phyloP scores from a whole-genome alignment of 2,888 invertebrate genomes.

The Cylloceria caligata region DNA sequence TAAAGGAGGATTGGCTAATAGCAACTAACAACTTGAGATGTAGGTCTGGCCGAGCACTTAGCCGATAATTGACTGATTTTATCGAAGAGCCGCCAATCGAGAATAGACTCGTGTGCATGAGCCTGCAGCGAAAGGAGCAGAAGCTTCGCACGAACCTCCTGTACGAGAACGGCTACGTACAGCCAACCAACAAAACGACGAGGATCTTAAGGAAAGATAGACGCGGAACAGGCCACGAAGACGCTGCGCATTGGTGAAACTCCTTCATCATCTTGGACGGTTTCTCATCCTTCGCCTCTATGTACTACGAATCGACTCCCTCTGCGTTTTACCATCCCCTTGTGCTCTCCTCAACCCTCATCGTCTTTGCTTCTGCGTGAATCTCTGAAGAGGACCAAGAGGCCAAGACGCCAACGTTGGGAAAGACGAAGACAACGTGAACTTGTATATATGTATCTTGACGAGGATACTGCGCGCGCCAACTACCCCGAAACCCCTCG shows the following conservation, averaged over 20 bases:
- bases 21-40: conserved; percentile 74
- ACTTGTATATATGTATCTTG: conserved; percentile 4
- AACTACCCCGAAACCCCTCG: conserved; percentile 26
- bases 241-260: conserved; percentile 58
- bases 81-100: conserved; percentile 79
- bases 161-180: conserved; percentile 14
- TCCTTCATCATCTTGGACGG: conserved; percentile 49
- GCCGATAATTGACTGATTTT: conserved; percentile 84
- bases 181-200: conserved; percentile 15
- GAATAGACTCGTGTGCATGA: conserved; percentile 66
- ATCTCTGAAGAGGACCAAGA: conserved; percentile 55
- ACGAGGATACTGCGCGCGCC: conserved; percentile 56
- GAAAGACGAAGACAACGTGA: conserved; percentile 26
- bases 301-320: conserved; percentile 7
- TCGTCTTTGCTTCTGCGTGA: conserved; percentile 49
- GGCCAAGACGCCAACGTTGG: conserved; percentile 39
- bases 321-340: conserved; percentile 44
- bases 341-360: conserved; percentile 23
- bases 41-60: conserved; percentile 83
- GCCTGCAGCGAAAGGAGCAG: conserved; percentile 13
- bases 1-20: conserved; percentile 59
- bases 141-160: conserved; percentile 19
- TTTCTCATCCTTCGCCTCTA: conserved; percentile 20
- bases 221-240: conserved; percentile 27
- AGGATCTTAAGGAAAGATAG: conserved; percentile 12